Evolutionary conservation across 2,113 vertebrate genomes (phyloP), one percentile per base, ranked within the genome.

Genomic region (Asarcornis scutulata): DNA sequence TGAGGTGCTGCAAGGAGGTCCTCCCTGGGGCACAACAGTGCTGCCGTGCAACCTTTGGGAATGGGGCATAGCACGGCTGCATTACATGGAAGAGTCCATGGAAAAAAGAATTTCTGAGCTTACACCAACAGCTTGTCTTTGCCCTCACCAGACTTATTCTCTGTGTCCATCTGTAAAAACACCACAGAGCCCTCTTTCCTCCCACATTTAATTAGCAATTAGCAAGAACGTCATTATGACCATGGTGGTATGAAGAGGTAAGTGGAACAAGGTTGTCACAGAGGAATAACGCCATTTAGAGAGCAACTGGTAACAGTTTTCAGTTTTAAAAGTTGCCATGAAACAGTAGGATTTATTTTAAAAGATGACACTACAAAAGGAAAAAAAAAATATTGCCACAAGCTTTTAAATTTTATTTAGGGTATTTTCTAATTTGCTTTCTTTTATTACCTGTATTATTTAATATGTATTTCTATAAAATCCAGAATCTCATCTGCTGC

Each of bases 21-120:
- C 16, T 63, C 34, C 17, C n/a, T 21, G 1, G 0, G 34, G 62
- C 62, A 69, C 5, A 18, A 14, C 1, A 2, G 3, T 22, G 15
- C 20, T 22, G 46, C 46, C 20, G 5, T 48, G 46, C 46, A 20
- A 22, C 46, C 46, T 48, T 22, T 48, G 77, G 14, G 22, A 9
- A 5, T 27, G 7, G 12, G 40, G 40, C 88, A n/a, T 44, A 40
- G 18, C 0, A 1, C n/a, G 60, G 7, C 48, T 56, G 16, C 13
- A 13, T 0, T 29, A 56, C 4, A 16, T 1, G 0, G 55, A 53
- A 16, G 3, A 13, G 18, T 27, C 59, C 16, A 7, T 2, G 50
- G 46, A 20, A 91, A 77, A 74, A 56, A 17, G 46, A 5, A 8
- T 52, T 92, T 63, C 60, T 81, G 55, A 10, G 81, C 69, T 86